Conservation (phyloP, 1,140 invertebrate species). For the Potamilus streckersoni region DNA sequence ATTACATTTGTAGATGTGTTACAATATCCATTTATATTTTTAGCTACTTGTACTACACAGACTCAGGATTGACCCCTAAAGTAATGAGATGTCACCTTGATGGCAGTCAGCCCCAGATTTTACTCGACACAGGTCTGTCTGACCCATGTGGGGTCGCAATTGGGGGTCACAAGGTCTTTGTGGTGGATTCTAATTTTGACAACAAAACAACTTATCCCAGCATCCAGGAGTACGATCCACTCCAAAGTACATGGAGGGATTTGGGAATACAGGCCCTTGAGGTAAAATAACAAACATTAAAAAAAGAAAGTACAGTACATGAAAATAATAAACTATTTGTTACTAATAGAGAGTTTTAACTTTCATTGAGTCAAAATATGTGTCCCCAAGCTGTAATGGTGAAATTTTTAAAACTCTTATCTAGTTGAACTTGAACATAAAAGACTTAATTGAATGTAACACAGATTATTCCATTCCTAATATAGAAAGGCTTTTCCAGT, state of each 20-base stretch:
- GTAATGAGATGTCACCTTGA: conserved; percentile 41
- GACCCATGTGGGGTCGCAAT: conserved; percentile 48
- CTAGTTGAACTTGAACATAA: too few relatives aligned
- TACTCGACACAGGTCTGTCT: conserved; percentile 35
- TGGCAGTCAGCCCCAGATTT: conserved; percentile 35
- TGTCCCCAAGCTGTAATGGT: too few relatives aligned
- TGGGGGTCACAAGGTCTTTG: conserved; percentile 37
- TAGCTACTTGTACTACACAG: conserved; percentile 50
- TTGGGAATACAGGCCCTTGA: conserved; percentile 9
- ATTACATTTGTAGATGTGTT: too few relatives aligned
- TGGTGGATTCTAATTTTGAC: conserved; percentile 48
- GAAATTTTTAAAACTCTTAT: too few relatives aligned
- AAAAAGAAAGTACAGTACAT: too few relatives aligned
- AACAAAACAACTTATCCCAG: conserved; percentile 32
- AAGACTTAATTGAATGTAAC: too few relatives aligned
- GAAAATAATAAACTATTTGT: too few relatives aligned
- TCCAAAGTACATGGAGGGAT: conserved; percentile 32
- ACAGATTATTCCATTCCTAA: too few relatives aligned
- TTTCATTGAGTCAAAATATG: too few relatives aligned
- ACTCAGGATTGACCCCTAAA: conserved; percentile 47
- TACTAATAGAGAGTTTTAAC: too few relatives aligned
- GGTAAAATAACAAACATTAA: too few relatives aligned
- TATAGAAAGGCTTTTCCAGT: too few relatives aligned
- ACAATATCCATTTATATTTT: conserved; percentile 3
- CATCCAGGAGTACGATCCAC: conserved; percentile 36